Evolutionary conservation across 2,888 invertebrate genomes (phyloP), one percentile per base, ranked within the genome.

Genomic region (Eucriotettix oculatus): DNA sequence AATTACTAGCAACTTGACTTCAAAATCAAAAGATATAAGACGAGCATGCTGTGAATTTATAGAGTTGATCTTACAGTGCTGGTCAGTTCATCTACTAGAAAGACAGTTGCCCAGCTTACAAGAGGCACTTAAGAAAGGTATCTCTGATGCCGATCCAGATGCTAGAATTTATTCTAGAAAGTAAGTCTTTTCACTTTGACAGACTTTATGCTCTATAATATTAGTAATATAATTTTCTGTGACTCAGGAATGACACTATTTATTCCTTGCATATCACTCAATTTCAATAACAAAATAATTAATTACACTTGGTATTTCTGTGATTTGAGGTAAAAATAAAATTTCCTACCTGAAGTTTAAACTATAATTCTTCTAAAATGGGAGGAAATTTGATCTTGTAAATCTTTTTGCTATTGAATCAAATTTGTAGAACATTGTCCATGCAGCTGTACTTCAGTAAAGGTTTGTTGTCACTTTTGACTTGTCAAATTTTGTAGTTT

Each of bases 21-120:
- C 90, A 69, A 97, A 96, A 76, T 91, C 94, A 65, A 92, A 90
- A 76, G 93, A 96, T 68, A 94, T 97, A 66, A 81, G 97, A 16
- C 79, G 81, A 62, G 78, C 80, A 56, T 76, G 81, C 67, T 91
- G 87, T 69, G 96, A 95, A 72, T 85, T 94, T 66, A 74, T 98
- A 58, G 86, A 88, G 62, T 76, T 88, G 65, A 76, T 97, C 61
- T 77, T 97, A 62, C 87, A 88, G 67, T 83, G 84, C 52, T 99
- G 98, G 98, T 83, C 88, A n/a, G 80, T 87, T 0, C 80, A 83
- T 66, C 78, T 84, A 0, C 74, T 98, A 60, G 96, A 96, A 72
- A 85, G 84, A 69, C 90, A 94, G 71, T 82, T 88, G 54, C 74
- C 79, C 0, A 75, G 81, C 1, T 73, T 99, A 5, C 83, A 88